phyloP scores from a whole-genome alignment of 2,113 vertebrate genomes.

The Dasyurus viverrinus region DNA sequence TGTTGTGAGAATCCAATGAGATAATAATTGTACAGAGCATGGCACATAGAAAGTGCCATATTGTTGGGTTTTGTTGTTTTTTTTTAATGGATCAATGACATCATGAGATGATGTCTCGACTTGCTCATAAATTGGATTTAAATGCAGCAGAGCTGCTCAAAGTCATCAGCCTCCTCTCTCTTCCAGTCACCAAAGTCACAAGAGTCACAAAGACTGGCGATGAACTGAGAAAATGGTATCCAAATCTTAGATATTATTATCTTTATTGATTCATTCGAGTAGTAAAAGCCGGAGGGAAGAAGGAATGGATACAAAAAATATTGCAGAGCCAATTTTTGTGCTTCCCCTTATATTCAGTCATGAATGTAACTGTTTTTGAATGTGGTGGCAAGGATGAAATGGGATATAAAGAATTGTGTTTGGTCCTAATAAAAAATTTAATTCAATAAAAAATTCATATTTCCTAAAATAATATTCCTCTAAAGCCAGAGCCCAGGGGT shows the following conservation, averaged over 20 bases:
- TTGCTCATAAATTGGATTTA: not conserved
- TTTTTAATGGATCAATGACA: not conserved
- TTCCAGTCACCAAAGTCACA: not conserved
- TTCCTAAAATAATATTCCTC: constrained; percentile 71
- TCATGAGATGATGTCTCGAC: not conserved
- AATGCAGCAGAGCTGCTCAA: not conserved
- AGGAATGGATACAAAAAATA: not conserved
- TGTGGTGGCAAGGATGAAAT: constrained; percentile 76
- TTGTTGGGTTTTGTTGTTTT: not conserved
- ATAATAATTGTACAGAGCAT: not conserved
- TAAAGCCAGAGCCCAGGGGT: constrained; percentile 32
- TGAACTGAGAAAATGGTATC: not conserved
- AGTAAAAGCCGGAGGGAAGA: constrained; percentile 15
- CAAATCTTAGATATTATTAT: not conserved
- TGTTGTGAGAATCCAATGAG: not conserved
- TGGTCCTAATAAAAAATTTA: constrained; percentile 78
- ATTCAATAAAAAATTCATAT: constrained; percentile 74
- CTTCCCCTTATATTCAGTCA: not conserved
- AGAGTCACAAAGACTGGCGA: not conserved
- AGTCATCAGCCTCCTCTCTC: not conserved
- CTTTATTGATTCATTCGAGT: not conserved
- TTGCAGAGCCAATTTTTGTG: not conserved
- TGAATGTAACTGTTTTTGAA: constrained; percentile 48
- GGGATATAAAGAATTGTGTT: constrained; percentile 78
- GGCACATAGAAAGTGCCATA: not conserved